Percentiles rank a stretch among this genome's conserved stretches.
Evolutionary conservation across 1,140 invertebrate species (phyloP).

Genomic region (Stegodyphus dumicola): DNA sequence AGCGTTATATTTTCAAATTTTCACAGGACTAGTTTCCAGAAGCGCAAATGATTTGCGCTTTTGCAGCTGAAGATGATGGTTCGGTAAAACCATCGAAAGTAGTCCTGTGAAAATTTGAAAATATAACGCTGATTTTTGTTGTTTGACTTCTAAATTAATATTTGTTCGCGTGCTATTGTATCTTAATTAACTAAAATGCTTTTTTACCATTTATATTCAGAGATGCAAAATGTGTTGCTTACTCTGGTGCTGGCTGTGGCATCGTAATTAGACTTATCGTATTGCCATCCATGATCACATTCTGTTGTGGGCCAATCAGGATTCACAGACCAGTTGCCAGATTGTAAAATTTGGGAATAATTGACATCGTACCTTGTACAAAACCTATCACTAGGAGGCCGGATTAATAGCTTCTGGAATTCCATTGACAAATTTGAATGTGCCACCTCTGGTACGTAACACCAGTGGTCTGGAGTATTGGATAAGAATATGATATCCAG

Average conservation of each 20-base stretch:
- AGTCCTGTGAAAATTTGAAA: no score
- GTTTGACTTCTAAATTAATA: no score
- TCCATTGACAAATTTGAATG: conserved; percentile 69
- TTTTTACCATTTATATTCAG: no score
- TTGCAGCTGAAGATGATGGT: no score
- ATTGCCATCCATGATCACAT: not conserved
- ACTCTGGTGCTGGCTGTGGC: not conserved
- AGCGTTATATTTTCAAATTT: no score
- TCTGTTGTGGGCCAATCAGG: not conserved
- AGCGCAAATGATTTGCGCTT: no score
- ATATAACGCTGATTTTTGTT: no score
- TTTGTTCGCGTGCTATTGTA: no score
- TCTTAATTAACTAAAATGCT: no score
- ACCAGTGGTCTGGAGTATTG: conserved; percentile 73
- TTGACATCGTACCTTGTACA: conserved; percentile 5
- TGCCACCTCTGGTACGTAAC: conserved; percentile 70
- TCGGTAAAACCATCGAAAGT: no score
- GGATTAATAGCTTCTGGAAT: conserved; percentile 60
- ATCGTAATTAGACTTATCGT: conserved; percentile 4
- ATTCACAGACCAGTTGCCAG: not conserved
- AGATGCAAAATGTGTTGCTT: not conserved
- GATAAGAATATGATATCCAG: conserved; percentile 71
- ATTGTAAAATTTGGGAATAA: not conserved
- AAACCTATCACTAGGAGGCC: not conserved
- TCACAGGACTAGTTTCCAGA: no score